These are phyloP conservation scores for Drosophila nasuta DNA, from an alignment of 1,140 invertebrate genomes.

Conservation along the genomic window DNA sequence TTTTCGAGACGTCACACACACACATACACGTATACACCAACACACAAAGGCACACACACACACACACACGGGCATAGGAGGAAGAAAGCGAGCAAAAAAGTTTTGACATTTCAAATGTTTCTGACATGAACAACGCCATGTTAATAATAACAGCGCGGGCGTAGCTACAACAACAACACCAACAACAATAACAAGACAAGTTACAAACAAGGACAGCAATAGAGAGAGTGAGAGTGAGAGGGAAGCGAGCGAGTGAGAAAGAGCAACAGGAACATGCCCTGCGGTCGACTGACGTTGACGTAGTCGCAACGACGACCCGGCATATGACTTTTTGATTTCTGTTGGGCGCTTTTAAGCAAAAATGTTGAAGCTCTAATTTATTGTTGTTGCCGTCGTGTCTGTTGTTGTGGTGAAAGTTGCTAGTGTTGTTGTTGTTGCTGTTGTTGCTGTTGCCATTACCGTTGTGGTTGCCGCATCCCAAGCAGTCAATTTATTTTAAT, in stretches of 20 bases:
- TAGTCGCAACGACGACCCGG: constrained; percentile 45
- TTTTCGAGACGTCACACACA: constrained; percentile 26
- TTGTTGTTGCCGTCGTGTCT: constrained; percentile 10
- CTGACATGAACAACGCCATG: constrained; percentile 67
- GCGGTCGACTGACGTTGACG: constrained; percentile 67
- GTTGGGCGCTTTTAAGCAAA: constrained; percentile 64
- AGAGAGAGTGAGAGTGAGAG: neutral
- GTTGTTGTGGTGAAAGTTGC: constrained; percentile 47
- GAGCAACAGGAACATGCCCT: constrained; percentile 76
- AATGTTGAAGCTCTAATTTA: constrained; percentile 47
- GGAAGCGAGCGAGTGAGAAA: neutral
- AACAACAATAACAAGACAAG: constrained; percentile 8
- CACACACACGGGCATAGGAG: neutral
- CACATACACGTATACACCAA: constrained; percentile 8
- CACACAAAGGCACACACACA: constrained; percentile 8
- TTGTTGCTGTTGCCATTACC: constrained; percentile 63
- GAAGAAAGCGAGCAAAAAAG: constrained; percentile 55
- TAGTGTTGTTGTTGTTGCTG: constrained; percentile 45
- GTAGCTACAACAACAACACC: constrained; percentile 51
- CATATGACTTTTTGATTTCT: constrained; percentile 77
- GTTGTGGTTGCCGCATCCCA: constrained; percentile 61
- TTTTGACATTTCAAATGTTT: constrained; percentile 83
- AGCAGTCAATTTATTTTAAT: constrained; percentile 83
- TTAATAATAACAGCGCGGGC: constrained; percentile 75
- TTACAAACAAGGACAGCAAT: constrained; percentile 10